Base-by-base conservation (phyloP, 37 sponge, comb jelly and placozoan species). In the Oscarella lobularis region DNA sequence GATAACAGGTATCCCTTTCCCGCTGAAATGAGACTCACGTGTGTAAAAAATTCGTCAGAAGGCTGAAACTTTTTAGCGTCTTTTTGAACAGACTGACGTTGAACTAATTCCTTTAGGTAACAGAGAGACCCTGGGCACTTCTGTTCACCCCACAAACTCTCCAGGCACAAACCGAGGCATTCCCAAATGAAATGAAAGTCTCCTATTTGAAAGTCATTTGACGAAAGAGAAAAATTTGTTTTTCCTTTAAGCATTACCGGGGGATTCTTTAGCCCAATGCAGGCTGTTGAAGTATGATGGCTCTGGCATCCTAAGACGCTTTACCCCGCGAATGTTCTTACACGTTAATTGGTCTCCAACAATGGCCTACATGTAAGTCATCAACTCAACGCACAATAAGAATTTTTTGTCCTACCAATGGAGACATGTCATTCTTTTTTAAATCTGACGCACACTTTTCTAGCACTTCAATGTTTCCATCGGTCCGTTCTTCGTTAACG, bases 351-450 rank as follows among this genome's bases (percentile, higher is more conserved):
- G 60, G 60, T 48, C 60, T 48, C 60, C 60, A 48, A 48, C 60
- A 48, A 48, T 48, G 60, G 60, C 60, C 60, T 48, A 48, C 60
- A 48, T n/a, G n/a, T n/a, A n/a, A n/a, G n/a, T n/a, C n/a, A n/a
- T n/a, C n/a, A n/a, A n/a, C n/a, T n/a, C n/a, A n/a, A n/a, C n/a
- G n/a, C n/a, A n/a, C n/a, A n/a, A n/a, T n/a, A n/a, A n/a, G n/a
- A n/a, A n/a, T n/a, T n/a, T n/a, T n/a, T n/a, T n/a, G n/a, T n/a
- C n/a, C n/a, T n/a, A n/a, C n/a, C n/a, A n/a, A n/a, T n/a, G n/a
- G n/a, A n/a, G n/a, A n/a, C n/a, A n/a, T n/a, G n/a, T n/a, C n/a
- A n/a, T n/a, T n/a, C n/a, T n/a, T n/a, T n/a, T n/a, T n/a, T n/a
- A n/a, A n/a, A n/a, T n/a, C n/a, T n/a, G n/a, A n/a, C n/a, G n/a